Conservation (phyloP, 2,888 invertebrate genomes). For the Aethes cnicana region DNA sequence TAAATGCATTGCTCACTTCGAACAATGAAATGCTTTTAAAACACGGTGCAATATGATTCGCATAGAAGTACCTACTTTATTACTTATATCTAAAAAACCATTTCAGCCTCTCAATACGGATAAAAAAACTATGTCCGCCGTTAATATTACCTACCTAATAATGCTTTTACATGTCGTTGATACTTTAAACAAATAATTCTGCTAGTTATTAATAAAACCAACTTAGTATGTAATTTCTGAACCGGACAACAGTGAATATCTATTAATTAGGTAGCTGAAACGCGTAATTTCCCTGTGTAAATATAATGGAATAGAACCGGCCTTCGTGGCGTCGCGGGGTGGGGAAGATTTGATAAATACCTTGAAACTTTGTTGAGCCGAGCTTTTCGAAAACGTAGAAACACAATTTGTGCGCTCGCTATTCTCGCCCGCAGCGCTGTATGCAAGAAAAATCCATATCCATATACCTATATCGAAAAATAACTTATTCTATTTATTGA, state of each 20-base stretch:
- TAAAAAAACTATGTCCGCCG: neutral
- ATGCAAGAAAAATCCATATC: conserved; percentile 48
- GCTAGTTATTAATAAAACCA: conserved; percentile 16
- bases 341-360: conserved; percentile 69
- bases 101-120: no score
- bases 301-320: conserved; percentile 24
- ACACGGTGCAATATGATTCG: conserved; percentile 71
- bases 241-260: conserved; percentile 12
- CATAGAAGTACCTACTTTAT: no score
- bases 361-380: conserved; percentile 60
- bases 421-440: conserved; percentile 52
- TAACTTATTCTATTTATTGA: no score
- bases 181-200: conserved; percentile 36
- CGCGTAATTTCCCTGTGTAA: conserved; percentile 7
- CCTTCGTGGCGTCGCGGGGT: conserved; percentile 46
- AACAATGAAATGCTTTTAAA: conserved; percentile 81
- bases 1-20: conserved; percentile 70
- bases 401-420: conserved; percentile 60
- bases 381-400: conserved; percentile 60
- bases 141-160: conserved; percentile 35
- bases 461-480: conserved; percentile 45
- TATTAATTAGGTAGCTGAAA: conserved; percentile 6
- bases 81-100: no score
- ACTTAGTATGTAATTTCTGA: conserved; percentile 7
- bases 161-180: conserved; percentile 45